Conservation (phyloP, 1,140 invertebrate species). For the Archegozetes longisetosus region DNA sequence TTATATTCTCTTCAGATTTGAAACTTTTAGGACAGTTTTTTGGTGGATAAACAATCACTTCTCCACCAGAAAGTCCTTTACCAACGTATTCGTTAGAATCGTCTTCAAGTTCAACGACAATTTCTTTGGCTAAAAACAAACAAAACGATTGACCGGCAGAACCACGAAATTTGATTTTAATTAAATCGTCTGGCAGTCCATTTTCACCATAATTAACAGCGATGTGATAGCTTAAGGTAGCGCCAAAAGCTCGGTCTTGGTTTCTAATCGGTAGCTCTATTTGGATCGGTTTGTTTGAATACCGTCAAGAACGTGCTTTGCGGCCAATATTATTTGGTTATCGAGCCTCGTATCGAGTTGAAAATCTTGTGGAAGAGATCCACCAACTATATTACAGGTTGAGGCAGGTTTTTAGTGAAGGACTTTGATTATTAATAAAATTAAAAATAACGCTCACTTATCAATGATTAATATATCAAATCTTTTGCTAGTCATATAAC, state of each 20-base stretch:
- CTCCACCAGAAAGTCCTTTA: slow-evolving; percentile 85
- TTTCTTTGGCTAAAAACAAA: slow-evolving; percentile 83
- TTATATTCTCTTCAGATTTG: slow-evolving; percentile 83
- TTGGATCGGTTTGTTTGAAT: slow-evolving; percentile 37
- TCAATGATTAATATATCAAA: too few species aligned
- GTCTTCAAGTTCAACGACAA: slow-evolving; percentile 78
- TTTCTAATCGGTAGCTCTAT: slow-evolving; percentile 74
- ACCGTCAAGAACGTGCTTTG: slow-evolving; percentile 55
- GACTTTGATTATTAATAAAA: too few species aligned
- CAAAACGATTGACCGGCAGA: slow-evolving; percentile 99
- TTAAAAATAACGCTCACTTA: too few species aligned
- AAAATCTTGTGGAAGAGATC: slow-evolving; percentile 70
- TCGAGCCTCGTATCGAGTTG: slow-evolving; percentile 76
- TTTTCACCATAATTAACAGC: slow-evolving; percentile 73
- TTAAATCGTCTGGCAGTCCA: slow-evolving; percentile 58
- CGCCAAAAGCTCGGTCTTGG: slow-evolving; percentile 76
- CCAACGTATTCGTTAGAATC: slow-evolving; percentile 99
- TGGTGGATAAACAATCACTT: slow-evolving; percentile 83
- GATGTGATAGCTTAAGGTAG: slow-evolving; percentile 85
- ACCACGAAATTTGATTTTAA: slow-evolving; percentile 71
- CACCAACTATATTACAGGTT: slow-evolving; percentile 87
- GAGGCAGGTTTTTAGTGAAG: too few species aligned
- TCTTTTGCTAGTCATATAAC: too few species aligned
- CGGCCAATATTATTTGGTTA: slow-evolving; percentile 59
- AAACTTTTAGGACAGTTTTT: slow-evolving; percentile 54